Conservation (phyloP, 2,113 vertebrate genomes). For the Enhydra lutris region DNA sequence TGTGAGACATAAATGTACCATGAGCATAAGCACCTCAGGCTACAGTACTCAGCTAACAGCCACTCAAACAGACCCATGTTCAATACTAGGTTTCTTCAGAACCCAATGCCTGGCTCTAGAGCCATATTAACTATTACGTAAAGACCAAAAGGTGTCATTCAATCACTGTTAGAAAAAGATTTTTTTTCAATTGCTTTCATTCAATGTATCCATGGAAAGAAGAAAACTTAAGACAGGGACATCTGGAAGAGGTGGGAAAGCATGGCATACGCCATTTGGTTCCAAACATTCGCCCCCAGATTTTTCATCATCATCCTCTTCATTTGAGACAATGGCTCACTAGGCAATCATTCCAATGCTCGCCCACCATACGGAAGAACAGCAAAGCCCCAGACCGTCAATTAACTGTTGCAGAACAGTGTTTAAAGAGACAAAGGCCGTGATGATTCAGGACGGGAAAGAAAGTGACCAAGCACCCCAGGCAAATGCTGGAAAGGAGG, state of each 20-base stretch:
- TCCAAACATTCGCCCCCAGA: accelerated
- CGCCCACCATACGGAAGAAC: background rate
- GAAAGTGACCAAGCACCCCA: accelerated
- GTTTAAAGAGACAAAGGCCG: background rate
- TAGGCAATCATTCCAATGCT: accelerated
- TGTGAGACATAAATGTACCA: accelerated
- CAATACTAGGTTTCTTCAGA: accelerated
- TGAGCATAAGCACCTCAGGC: no score
- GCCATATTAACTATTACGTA: accelerated
- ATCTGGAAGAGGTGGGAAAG: background rate
- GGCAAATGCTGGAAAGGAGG: background rate
- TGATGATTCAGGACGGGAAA: background rate
- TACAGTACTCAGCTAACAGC: accelerated
- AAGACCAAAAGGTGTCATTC: accelerated
- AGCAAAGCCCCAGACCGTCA: background rate
- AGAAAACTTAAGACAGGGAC: background rate
- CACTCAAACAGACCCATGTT: accelerated
- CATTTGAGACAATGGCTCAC: background rate
- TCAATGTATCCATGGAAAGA: accelerated
- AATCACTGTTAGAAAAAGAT: accelerated
- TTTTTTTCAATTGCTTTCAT: background rate
- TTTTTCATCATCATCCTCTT: background rate
- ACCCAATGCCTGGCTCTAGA: accelerated
- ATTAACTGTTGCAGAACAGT: background rate
- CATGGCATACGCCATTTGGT: accelerated